Percentiles rank a stretch among this genome's conserved stretches.
Evolutionary conservation across 2,888 invertebrate genomes (phyloP).

Genomic region (Idaea biselata): DNA sequence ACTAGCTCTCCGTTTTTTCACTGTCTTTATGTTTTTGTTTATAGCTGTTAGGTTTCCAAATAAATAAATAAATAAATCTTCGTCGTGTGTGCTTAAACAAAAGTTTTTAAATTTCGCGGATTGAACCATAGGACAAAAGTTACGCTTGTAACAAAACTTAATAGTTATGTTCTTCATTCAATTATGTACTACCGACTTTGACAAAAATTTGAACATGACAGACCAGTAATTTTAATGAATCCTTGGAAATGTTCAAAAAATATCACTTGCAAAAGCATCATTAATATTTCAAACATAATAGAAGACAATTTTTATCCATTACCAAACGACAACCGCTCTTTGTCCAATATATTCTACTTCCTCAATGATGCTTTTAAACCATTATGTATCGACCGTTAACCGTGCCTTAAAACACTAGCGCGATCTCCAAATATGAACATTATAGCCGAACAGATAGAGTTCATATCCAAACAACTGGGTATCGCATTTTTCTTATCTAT

Average conservation of each 20-base stretch:
- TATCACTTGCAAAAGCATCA: not conserved
- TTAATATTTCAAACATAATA: slow-evolving; percentile 1
- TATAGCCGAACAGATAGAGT: slow-evolving; percentile 35
- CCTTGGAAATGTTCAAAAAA: not conserved
- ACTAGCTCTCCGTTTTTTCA: too few relatives aligned
- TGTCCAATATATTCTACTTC: slow-evolving; percentile 31
- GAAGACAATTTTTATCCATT: slow-evolving; percentile 1
- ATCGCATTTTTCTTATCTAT: slow-evolving; percentile 69
- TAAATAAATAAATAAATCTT: too few relatives aligned
- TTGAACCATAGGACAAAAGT: too few relatives aligned
- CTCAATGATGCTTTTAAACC: slow-evolving; percentile 44
- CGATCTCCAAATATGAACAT: slow-evolving; percentile 26
- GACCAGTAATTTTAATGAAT: not conserved
- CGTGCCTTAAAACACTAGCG: slow-evolving; percentile 8
- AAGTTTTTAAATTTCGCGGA: too few relatives aligned
- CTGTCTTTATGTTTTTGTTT: too few relatives aligned
- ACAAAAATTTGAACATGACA: not conserved
- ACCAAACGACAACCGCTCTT: slow-evolving; percentile 16
- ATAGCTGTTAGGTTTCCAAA: too few relatives aligned
- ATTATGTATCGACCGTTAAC: slow-evolving; percentile 33
- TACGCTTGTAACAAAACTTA: too few relatives aligned
- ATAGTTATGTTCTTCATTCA: not conserved
- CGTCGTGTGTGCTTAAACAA: too few relatives aligned
- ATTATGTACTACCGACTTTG: not conserved
- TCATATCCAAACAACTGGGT: slow-evolving; percentile 39